phyloP scores from a whole-genome alignment of 1,140 invertebrate genomes.

The Propsilocerus akamusi region DNA sequence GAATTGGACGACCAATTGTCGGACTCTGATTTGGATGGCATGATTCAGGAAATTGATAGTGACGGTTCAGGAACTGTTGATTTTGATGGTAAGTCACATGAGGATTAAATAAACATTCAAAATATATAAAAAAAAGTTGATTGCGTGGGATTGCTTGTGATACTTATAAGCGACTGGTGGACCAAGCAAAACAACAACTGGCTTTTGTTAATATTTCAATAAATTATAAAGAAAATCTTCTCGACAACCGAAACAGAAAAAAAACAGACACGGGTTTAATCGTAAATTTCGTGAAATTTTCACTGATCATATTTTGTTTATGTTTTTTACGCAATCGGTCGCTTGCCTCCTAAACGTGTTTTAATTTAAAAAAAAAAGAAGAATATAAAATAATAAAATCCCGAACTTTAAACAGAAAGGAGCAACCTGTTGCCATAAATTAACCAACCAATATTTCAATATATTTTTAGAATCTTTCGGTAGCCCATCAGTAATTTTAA shows the following conservation, averaged over 20 bases:
- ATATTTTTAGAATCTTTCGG: too few species aligned
- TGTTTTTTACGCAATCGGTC: background rate
- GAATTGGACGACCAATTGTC: conserved; percentile 87
- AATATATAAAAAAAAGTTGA: background rate
- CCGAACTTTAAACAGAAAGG: background rate
- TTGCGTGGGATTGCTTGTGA: background rate
- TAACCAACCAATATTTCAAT: background rate
- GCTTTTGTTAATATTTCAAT: conserved; percentile 2
- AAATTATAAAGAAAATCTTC: too few species aligned
- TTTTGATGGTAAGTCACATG: conserved; percentile 41
- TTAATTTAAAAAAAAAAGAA: background rate
- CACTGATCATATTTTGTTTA: too few species aligned
- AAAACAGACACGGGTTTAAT: background rate
- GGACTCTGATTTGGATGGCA: conserved; percentile 79
- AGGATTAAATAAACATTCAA: background rate
- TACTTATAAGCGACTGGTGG: background rate
- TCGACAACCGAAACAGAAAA: background rate
- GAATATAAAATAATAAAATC: background rate
- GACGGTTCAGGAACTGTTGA: conserved; percentile 43
- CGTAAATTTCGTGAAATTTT: background rate
- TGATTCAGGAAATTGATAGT: conserved; percentile 86
- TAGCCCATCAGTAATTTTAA: too few species aligned
- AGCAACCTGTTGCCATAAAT: conserved; percentile 3
- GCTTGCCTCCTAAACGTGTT: background rate
- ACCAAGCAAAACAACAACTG: background rate